A percentile compares a stretch with the other conserved stretches of the same genome.
Conservation (phyloP, 2,113 vertebrate genomes). For the Tauraco erythrolophus region DNA sequence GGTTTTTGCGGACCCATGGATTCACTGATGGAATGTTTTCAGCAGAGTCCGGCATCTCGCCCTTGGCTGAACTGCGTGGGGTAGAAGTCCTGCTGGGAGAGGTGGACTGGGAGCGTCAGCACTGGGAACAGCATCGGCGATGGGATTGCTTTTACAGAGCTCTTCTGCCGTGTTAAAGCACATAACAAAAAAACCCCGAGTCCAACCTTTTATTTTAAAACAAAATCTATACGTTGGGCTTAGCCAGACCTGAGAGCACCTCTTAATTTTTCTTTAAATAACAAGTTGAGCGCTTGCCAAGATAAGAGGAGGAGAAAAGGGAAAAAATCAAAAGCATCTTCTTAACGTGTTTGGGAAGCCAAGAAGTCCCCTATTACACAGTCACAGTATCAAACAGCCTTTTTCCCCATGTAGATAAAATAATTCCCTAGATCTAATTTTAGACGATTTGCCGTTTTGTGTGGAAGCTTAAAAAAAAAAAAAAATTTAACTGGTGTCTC, state of each 20-base stretch:
- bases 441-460: neutral
- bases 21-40: neutral
- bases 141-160: neutral
- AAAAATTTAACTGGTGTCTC: neutral
- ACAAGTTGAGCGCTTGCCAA: neutral
- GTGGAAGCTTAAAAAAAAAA: neutral
- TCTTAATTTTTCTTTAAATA: constrained; percentile 23
- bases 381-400: neutral
- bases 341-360: neutral
- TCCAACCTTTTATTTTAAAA: neutral
- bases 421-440: constrained; percentile 55
- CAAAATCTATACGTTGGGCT: neutral
- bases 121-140: neutral
- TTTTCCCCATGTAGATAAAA: constrained; percentile 36
- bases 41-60: neutral
- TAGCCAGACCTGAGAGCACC: neutral
- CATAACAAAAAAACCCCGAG: neutral
- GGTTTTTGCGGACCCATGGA: neutral
- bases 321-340: constrained; percentile 6
- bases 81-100: neutral
- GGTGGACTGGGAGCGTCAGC: neutral
- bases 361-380: neutral
- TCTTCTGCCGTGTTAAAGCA: neutral
- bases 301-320: neutral
- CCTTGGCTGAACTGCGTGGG: neutral